A percentile compares a stretch with the other conserved stretches of the same genome.
These are phyloP conservation scores for Ceratosolen solmsi DNA, from an alignment of 1,140 invertebrate species.

Conservation along the genomic window DNA sequence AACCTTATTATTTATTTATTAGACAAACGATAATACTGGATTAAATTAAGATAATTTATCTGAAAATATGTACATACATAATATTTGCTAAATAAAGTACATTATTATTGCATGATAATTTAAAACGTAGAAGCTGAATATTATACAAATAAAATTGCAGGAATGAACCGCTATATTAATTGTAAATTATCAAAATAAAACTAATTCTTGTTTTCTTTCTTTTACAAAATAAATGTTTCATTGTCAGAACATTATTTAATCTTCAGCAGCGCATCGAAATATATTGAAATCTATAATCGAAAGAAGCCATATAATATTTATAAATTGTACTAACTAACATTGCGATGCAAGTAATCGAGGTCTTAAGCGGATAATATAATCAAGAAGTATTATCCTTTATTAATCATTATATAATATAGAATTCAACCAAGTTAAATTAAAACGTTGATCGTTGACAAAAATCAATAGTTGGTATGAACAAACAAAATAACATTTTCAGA, in stretches of 20 bases:
- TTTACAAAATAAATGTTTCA: constrained; percentile 29
- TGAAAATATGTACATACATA: constrained; percentile 24
- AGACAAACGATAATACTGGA: neutral
- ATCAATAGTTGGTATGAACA: neutral
- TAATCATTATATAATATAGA: constrained; percentile 1
- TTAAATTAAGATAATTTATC: neutral
- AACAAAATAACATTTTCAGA: constrained; percentile 13
- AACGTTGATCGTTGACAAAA: neutral
- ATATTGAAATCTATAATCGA: constrained; percentile 16
- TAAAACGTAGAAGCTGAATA: constrained; percentile 39
- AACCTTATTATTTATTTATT: too few relatives aligned
- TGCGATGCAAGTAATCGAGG: too few relatives aligned
- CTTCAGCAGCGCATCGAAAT: constrained; percentile 35
- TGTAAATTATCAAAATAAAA: constrained; percentile 23
- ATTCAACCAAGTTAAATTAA: constrained; percentile 27
- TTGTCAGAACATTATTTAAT: constrained; percentile 35
- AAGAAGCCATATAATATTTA: constrained; percentile 18
- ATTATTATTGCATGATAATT: constrained; percentile 36
- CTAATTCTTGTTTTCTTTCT: constrained; percentile 39
- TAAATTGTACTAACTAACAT: neutral
- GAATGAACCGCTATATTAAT: constrained; percentile 27
- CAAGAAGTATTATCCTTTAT: too few relatives aligned
- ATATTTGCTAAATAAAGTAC: constrained; percentile 35
- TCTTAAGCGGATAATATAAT: too few relatives aligned
- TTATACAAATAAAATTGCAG: constrained; percentile 25